Evolutionary conservation across 2,797 vertebrate species (phyloP), one percentile per base, ranked within the genome.

Genomic region (Mus spretus): DNA sequence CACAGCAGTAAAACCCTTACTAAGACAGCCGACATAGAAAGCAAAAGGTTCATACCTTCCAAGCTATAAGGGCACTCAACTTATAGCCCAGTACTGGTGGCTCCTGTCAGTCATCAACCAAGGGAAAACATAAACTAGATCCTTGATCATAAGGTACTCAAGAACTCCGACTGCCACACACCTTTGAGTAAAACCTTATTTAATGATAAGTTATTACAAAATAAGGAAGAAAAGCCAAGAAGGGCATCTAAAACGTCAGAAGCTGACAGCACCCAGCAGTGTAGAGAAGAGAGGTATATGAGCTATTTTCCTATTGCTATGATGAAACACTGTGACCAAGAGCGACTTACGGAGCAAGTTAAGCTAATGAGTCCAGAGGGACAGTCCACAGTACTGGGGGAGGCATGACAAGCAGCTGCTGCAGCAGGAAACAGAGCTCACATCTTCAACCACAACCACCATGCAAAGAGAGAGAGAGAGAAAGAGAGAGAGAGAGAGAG

Each of bases 41-140:
- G 37, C 28, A 44, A 50, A 1, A 92, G 79, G 89, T 31, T 15
- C 47, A n/a, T 7, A 67, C 75, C 65, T 95, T 89, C 65, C 28
- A 50, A 57, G 44, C 82, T 89, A 55, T 83, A 93, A 95, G 22
- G 50, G 9, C 88, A 74, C 79, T 96, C 94, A 9, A 94, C 75
- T 95, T 92, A 92, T 6, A 75, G 22, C n/a, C 67, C 63, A 53
- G 44, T 44, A 93, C 24, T 86, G 65, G 34, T 44, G 59, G 28
- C 37, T 67, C 17, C 2, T 0, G 44, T 50, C 44, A 67, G 67
- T 70, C n/a, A 94, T 67, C 65, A 24, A 26, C 90, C 88, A 92
- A 89, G 26, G 31, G n/a, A 31, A 85, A 96, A 75, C 17, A 31
- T n/a, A 67, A 59, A 88, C 85, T n/a, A 88, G 50, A 81, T 91